Conservation (phyloP, 2,797 vertebrate species). For the Pseudochaenichthys georgianus region DNA sequence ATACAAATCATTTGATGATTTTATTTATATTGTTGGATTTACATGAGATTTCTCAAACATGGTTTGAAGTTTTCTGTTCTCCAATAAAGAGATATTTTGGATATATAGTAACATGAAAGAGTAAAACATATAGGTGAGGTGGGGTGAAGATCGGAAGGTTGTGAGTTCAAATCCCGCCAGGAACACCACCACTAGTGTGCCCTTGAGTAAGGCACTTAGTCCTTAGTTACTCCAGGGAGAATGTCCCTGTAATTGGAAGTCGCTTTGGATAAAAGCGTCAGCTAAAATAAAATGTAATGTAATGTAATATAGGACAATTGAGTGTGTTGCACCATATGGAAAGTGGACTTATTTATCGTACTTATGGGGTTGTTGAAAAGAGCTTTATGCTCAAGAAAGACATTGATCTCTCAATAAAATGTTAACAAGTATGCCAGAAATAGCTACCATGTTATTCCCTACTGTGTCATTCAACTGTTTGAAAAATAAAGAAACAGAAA, state of each 20-base stretch:
- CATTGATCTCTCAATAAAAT: neutral
- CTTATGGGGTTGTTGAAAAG: neutral
- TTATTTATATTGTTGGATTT: slow-evolving; percentile 6
- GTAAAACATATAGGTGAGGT: neutral
- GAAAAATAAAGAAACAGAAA: neutral
- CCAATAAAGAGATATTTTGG: neutral
- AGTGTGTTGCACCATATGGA: slow-evolving; percentile 1
- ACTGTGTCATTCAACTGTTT: neutral
- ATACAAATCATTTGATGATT: neutral
- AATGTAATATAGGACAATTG: neutral
- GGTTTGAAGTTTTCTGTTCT: neutral
- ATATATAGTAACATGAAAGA: neutral
- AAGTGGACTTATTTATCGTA: neutral
- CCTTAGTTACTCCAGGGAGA: too few species aligned
- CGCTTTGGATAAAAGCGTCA: too few species aligned
- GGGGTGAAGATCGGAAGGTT: too few species aligned
- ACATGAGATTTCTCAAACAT: slow-evolving; percentile 3
- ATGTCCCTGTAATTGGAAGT: too few species aligned
- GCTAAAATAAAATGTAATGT: too few species aligned
- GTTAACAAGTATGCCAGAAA: too few species aligned
- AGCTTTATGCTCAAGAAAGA: neutral
- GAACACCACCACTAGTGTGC: too few species aligned
- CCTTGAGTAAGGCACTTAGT: too few species aligned
- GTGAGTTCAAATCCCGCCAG: too few species aligned
- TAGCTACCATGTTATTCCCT: too few species aligned